A percentile compares a stretch with the other conserved stretches of the same genome.
phyloP scores from a whole-genome alignment of 1,140 invertebrate genomes.

The Drosophila sproati region DNA sequence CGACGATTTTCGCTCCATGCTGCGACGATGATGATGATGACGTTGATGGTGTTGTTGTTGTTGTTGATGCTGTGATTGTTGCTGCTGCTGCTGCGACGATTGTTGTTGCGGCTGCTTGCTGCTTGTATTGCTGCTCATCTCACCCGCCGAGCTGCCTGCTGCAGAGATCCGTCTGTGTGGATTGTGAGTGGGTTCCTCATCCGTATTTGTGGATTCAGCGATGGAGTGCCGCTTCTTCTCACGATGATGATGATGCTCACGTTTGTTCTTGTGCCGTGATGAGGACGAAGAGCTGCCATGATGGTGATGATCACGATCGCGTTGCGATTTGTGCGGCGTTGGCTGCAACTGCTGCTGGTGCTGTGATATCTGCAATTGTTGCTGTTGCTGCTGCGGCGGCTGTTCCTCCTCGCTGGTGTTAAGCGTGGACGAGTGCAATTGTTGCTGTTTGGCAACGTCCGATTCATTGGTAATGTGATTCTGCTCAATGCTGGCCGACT shows the following conservation, averaged over 20 bases:
- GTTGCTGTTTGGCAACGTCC: constrained; percentile 29
- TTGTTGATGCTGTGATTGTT: constrained; percentile 4
- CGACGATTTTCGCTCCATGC: constrained; percentile 70
- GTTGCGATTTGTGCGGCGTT: constrained; percentile 30
- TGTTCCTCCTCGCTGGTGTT: constrained; percentile 72
- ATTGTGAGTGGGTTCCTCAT: constrained; percentile 69
- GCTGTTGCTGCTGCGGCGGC: constrained; percentile 28
- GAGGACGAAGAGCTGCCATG: constrained; percentile 55
- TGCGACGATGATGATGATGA: constrained; percentile 66
- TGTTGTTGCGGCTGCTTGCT: constrained; percentile 27
- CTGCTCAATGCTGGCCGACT: constrained; percentile 27
- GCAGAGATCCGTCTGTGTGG: constrained; percentile 64
- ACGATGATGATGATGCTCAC: constrained; percentile 77
- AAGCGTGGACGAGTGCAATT: constrained; percentile 23
- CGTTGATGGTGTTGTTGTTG: constrained; percentile 31
- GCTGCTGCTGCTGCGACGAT: constrained; percentile 15
- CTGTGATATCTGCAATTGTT: constrained; percentile 24
- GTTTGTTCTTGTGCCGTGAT: constrained; percentile 71
- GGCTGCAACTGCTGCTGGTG: constrained; percentile 44
- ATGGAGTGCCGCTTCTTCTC: constrained; percentile 80
- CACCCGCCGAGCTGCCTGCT: constrained; percentile 57
- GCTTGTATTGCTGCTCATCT: constrained; percentile 56
- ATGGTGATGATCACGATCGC: constrained; percentile 66
- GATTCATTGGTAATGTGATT: constrained; percentile 3
- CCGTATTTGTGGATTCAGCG: constrained; percentile 72